A percentile compares a stretch with the other conserved stretches of the same genome.
phyloP scores from a whole-genome alignment of 2,888 invertebrate species.

The Epirrhoe tristata region DNA sequence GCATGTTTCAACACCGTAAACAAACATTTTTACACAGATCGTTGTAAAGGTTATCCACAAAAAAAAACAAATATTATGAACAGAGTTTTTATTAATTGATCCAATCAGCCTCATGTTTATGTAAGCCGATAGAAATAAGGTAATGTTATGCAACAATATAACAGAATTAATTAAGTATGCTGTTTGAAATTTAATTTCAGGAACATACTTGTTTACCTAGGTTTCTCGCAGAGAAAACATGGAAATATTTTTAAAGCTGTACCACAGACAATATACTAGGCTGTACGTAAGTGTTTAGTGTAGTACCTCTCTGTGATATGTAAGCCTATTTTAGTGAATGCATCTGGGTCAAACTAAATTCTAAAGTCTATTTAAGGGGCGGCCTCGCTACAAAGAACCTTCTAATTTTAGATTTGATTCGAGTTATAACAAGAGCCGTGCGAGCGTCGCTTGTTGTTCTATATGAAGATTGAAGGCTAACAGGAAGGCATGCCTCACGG shows the following conservation, averaged over 20 bases:
- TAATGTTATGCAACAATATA: constrained; percentile 17
- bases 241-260: constrained; percentile 1
- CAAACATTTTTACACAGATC: neutral
- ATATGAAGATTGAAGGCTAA: constrained; percentile 46
- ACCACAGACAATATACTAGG: too few relatives aligned
- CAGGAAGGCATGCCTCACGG: constrained; percentile 48
- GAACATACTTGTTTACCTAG: neutral
- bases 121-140: constrained; percentile 22
- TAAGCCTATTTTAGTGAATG: constrained; percentile 3
- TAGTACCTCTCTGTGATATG: neutral
- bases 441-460: constrained; percentile 44
- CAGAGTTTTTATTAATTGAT: constrained; percentile 4
- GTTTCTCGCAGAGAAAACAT: neutral
- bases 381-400: constrained; percentile 22
- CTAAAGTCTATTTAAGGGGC: constrained; percentile 28
- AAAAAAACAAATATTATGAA: neutral
- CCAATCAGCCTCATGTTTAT: constrained; percentile 21
- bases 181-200: neutral
- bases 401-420: constrained; percentile 45
- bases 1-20: neutral
- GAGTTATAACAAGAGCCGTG: constrained; percentile 38
- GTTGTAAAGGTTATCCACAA: neutral
- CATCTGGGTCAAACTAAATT: constrained; percentile 28
- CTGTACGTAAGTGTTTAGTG: neutral
- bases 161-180: neutral